These are phyloP conservation scores for Drosophila cyrtoloma DNA, from an alignment of 2,888 invertebrate genomes.

Conservation along the genomic window DNA sequence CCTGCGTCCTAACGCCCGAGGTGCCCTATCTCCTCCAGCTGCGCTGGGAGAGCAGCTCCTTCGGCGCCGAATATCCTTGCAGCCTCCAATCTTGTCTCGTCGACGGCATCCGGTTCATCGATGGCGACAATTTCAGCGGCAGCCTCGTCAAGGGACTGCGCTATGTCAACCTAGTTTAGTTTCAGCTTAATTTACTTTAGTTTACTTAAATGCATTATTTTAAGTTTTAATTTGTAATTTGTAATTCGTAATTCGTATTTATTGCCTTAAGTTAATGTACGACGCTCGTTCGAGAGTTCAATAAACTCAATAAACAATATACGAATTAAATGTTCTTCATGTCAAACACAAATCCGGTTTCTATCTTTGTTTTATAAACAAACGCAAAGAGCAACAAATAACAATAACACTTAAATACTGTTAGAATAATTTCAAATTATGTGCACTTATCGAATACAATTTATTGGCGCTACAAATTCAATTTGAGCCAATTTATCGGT, in stretches of 20 bases:
- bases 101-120: conserved; percentile 81
- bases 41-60: conserved; percentile 80
- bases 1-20: conserved; percentile 82
- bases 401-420: not conserved
- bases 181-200: conserved; percentile 43
- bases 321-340: conserved; percentile 18
- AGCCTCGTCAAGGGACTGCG: conserved; percentile 83
- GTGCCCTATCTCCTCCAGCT: conserved; percentile 82
- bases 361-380: not conserved
- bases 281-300: conserved; percentile 62
- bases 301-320: conserved; percentile 68
- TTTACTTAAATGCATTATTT: not conserved
- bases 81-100: conserved; percentile 81
- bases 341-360: conserved; percentile 64
- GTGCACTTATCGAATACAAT: not conserved
- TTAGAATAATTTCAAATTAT: not conserved
- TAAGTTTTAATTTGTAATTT: conserved; percentile 39
- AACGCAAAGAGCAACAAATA: not conserved
- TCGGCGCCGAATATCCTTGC: conserved; percentile 84
- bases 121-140: conserved; percentile 77
- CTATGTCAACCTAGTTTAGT: conserved; percentile 81
- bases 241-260: conserved; percentile 53
- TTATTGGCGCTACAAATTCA: not conserved
- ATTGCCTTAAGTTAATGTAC: conserved; percentile 70
- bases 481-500: not conserved